These are phyloP conservation scores for Oreonectes daqikongensis DNA, from an alignment of 2,797 vertebrate species.

Conservation along the genomic window DNA sequence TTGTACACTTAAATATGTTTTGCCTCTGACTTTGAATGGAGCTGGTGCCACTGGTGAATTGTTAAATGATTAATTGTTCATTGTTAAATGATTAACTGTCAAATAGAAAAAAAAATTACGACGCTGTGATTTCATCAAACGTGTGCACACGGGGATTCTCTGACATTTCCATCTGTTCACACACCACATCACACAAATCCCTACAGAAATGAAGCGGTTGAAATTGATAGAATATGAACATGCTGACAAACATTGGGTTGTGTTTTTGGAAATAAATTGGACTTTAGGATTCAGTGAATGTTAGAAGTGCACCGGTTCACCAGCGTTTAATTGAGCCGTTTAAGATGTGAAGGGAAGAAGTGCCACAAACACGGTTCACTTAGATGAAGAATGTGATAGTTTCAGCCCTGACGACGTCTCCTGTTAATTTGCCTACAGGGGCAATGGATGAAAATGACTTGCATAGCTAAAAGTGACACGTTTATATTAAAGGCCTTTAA, in stretches of 20 bases:
- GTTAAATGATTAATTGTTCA: background rate
- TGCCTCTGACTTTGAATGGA: background rate
- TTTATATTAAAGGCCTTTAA: conserved; percentile 50
- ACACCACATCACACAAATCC: background rate
- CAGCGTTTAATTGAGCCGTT: conserved; percentile 16
- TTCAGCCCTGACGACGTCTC: conserved; percentile 26
- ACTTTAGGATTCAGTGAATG: background rate
- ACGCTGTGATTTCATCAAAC: background rate
- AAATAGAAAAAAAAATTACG: background rate
- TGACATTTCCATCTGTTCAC: background rate
- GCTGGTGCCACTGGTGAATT: background rate
- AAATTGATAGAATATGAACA: background rate
- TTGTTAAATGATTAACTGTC: background rate
- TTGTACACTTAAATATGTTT: too few relatives aligned
- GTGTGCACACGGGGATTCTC: background rate
- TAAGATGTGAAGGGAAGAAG: conserved; percentile 12
- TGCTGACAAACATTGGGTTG: background rate
- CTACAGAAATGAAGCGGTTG: background rate
- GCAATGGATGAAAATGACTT: conserved; percentile 41
- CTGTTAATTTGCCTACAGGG: conserved; percentile 37
- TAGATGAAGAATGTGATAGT: conserved; percentile 8
- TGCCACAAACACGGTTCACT: conserved; percentile 17
- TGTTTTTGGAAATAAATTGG: background rate
- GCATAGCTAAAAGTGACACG: conserved; percentile 49
- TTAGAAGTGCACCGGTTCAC: background rate